Conservation (phyloP, 2,113 vertebrate genomes). For the Crotalus viridis region DNA sequence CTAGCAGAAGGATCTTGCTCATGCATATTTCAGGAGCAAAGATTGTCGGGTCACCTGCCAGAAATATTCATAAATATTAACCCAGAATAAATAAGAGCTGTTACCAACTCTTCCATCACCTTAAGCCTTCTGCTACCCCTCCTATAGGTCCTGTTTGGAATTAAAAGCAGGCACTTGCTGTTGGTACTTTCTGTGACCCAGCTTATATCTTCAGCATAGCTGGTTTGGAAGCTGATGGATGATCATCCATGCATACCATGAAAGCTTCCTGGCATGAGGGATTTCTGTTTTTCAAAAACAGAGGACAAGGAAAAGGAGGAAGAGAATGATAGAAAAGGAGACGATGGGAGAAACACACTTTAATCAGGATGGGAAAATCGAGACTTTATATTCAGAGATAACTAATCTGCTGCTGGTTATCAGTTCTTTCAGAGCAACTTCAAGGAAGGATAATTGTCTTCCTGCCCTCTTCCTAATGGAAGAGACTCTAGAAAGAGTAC, state of each 20-base stretch:
- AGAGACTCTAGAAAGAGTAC: too few species aligned
- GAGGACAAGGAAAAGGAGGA: background rate
- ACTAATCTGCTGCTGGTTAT: background rate
- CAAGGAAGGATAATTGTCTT: background rate
- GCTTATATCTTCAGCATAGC: background rate
- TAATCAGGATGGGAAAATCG: background rate
- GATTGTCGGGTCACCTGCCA: background rate
- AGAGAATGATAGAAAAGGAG: background rate
- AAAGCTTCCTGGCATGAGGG: background rate
- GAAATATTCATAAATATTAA: background rate
- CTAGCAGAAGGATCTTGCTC: background rate
- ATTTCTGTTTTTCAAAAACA: background rate
- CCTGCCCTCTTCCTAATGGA: background rate
- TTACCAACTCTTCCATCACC: background rate
- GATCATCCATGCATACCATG: background rate
- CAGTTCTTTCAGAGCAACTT: background rate
- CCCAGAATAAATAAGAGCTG: background rate
- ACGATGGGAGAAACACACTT: background rate
- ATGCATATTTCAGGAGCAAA: conserved; percentile 7
- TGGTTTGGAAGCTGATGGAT: too few species aligned
- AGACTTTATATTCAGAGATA: background rate
- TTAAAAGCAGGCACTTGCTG: background rate
- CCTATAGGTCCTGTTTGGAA: background rate
- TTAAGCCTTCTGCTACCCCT: background rate
- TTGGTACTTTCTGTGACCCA: background rate